Evolutionary conservation across 1,140 invertebrate species (phyloP), one percentile per base, ranked within the genome.

Genomic region (Nilaparvata lugens): DNA sequence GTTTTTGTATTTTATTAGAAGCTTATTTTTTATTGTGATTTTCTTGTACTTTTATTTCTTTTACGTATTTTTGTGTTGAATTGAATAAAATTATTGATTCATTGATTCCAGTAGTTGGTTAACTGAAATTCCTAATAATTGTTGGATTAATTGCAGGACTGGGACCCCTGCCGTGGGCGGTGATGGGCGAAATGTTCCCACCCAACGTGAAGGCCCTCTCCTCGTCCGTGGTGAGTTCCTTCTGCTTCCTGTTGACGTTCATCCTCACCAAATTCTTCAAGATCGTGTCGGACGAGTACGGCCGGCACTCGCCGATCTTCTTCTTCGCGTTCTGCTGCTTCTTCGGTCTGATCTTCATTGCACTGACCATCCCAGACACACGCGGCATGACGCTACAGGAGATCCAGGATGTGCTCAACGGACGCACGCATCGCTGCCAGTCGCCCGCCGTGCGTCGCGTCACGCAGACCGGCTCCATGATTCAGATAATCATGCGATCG

Each of bases 111-210:
- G n/a, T n/a, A n/a, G n/a, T n/a, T n/a, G n/a, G n/a, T n/a, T n/a
- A n/a, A n/a, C n/a, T n/a, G n/a, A n/a, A n/a, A n/a, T n/a, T n/a
- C n/a, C n/a, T n/a, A 35, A 35, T 35, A 11, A 4, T 35, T 35
- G 31, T 35, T 6, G 4, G 7, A 11, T 28, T 1, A 35, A 25
- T 54, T 74, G 66, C 62, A 68, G 88, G 88, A 2, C 86, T 90
- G 65, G 90, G 90, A 0, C 89, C 91, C 0, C 73, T 93, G 13
- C 88, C 89, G 0, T 92, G 90, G 88, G 82, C 89, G 0, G 81
- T 94, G 28, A 86, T 91, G 79, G 85, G 85, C 2, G 88, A 94
- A 73, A 81, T 93, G 64, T 88, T 93, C 64, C 83, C 91, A 0
- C 76, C 83, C 0, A 83, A 86, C 64, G 81, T 90, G 1, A 87